Percentiles rank a stretch among this genome's conserved stretches.
Evolutionary conservation across 1,140 invertebrate genomes (phyloP).

Genomic region (Drosophila gunungcola): DNA sequence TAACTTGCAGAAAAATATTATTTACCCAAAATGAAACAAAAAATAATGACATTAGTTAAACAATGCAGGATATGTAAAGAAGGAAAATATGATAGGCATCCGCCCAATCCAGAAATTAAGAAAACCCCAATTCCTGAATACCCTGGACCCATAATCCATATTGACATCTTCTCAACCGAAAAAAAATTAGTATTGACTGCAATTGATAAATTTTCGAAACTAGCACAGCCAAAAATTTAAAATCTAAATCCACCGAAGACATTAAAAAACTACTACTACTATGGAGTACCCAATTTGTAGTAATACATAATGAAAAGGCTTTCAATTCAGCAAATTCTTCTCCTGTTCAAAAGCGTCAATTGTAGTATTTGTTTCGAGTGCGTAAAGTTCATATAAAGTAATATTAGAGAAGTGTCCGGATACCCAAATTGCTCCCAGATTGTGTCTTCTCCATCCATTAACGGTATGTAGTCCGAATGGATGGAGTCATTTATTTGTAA

Average conservation of each 20-base stretch:
- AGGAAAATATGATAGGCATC: too few relatives aligned
- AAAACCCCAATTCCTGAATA: slow-evolving; percentile 15
- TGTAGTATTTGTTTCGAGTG: too few relatives aligned
- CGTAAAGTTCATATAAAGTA: too few relatives aligned
- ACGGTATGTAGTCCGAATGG: too few relatives aligned
- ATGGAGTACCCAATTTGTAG: slow-evolving; percentile 32
- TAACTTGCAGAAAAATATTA: slow-evolving; percentile 12
- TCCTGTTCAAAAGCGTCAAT: too few relatives aligned
- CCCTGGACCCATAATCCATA: neutral
- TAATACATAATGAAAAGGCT: slow-evolving; percentile 50
- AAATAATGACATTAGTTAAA: neutral
- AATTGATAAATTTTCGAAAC: slow-evolving; percentile 4
- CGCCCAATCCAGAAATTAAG: neutral
- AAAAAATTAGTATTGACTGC: slow-evolving; percentile 3
- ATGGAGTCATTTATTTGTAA: too few relatives aligned
- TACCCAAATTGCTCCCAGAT: too few relatives aligned
- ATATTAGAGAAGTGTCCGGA: too few relatives aligned
- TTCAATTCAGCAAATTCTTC: slow-evolving; percentile 22
- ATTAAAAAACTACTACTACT: slow-evolving; percentile 22
- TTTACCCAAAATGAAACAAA: slow-evolving; percentile 25
- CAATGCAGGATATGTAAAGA: slow-evolving; percentile 33
- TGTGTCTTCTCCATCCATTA: too few relatives aligned
- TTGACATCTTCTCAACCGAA: slow-evolving; percentile 15
- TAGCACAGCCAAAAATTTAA: neutral
- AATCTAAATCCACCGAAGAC: slow-evolving; percentile 30